phyloP scores from a whole-genome alignment of 2,888 invertebrate genomes.

The Drosophila villosipedis region DNA sequence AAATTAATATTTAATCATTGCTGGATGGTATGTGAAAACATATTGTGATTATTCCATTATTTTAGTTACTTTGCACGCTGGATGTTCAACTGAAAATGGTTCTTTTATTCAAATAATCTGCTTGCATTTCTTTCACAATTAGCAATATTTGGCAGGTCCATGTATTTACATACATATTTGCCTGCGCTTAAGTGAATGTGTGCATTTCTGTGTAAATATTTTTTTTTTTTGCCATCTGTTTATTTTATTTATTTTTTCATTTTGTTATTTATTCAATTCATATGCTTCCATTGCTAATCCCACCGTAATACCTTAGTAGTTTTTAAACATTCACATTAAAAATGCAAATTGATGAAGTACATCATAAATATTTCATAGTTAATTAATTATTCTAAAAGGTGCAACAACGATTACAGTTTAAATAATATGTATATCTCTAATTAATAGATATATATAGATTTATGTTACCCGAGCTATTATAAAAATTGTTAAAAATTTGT shows the following conservation, averaged over 20 bases:
- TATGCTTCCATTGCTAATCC: slow-evolving; percentile 29
- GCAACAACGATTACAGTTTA: slow-evolving; percentile 66
- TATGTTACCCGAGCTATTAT: slow-evolving; percentile 8
- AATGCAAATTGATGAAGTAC: slow-evolving; percentile 42
- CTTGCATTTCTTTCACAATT: slow-evolving; percentile 46
- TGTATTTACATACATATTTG: slow-evolving; percentile 5
- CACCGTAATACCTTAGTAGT: slow-evolving; percentile 23
- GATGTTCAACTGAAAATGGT: slow-evolving; percentile 5
- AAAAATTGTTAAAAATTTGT: slow-evolving; percentile 9
- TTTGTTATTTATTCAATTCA: slow-evolving; percentile 41
- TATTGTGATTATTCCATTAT: neutral
- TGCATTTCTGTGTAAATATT: slow-evolving; percentile 4
- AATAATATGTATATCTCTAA: slow-evolving; percentile 37
- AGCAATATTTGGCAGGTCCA: slow-evolving; percentile 16
- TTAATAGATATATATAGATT: slow-evolving; percentile 17
- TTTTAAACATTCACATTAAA: slow-evolving; percentile 40
- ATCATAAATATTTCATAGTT: slow-evolving; percentile 59
- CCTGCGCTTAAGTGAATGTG: slow-evolving; percentile 11
- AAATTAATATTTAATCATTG: slow-evolving; percentile 5
- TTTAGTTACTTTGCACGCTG: neutral
- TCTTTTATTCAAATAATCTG: slow-evolving; percentile 44
- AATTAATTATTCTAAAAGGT: slow-evolving; percentile 55
- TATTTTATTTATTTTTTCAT: slow-evolving; percentile 12
- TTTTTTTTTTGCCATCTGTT: neutral
- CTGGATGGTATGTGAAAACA: neutral